phyloP scores from a whole-genome alignment of 2,113 vertebrate genomes.

The Thalassoma bifasciatum region DNA sequence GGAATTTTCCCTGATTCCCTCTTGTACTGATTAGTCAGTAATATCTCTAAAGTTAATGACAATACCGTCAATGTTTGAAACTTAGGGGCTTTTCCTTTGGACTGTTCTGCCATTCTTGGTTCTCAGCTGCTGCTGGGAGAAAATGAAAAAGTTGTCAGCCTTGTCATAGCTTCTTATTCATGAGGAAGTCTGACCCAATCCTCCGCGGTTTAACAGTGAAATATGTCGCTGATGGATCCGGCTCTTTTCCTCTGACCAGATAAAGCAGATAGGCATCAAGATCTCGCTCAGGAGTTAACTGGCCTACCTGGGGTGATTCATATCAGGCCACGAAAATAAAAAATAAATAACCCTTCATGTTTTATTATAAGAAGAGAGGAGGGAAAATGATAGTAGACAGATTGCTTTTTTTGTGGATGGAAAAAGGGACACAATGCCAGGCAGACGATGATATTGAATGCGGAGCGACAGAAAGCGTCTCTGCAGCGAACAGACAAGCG shows the following conservation, averaged over 20 bases:
- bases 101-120: background rate
- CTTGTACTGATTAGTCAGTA: too few relatives aligned
- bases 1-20: too few relatives aligned
- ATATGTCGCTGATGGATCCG: constrained; percentile 61
- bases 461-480: constrained; percentile 42
- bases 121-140: background rate
- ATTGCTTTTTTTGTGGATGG: constrained; percentile 62
- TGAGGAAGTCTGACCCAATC: constrained; percentile 62
- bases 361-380: constrained; percentile 60
- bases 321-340: constrained; percentile 31
- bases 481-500: constrained; percentile 40
- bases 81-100: too few relatives aligned
- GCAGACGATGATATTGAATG: constrained; percentile 59
- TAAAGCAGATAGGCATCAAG: constrained; percentile 64
- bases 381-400: constrained; percentile 56
- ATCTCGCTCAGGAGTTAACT: constrained; percentile 57
- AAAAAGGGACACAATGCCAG: constrained; percentile 44
- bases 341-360: constrained; percentile 46
- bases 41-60: too few relatives aligned
- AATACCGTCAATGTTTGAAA: too few relatives aligned
- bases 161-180: constrained; percentile 58
- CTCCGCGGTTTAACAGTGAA: constrained; percentile 57
- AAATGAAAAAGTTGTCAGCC: background rate
- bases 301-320: constrained; percentile 45
- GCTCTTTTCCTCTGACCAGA: constrained; percentile 60